Evolutionary conservation across 2,113 vertebrate species (phyloP).

Genomic region (Tichodroma muraria): DNA sequence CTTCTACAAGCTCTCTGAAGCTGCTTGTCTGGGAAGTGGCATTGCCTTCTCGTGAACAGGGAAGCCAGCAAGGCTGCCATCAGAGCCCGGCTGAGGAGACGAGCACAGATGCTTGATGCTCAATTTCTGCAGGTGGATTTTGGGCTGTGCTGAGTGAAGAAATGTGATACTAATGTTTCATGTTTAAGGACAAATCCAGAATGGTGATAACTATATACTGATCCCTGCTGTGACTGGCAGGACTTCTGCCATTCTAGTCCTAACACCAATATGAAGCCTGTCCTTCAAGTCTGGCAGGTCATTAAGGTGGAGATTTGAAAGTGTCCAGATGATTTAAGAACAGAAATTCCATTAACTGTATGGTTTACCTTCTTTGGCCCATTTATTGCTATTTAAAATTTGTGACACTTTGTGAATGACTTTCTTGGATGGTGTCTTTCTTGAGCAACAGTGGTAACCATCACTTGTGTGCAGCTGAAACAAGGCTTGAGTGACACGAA

Average conservation of each 20-base stretch:
- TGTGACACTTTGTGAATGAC: neutral
- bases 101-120: neutral
- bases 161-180: neutral
- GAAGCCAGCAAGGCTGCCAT: neutral
- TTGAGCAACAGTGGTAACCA: neutral
- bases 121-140: neutral
- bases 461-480: neutral
- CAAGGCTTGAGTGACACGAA: neutral
- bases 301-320: neutral
- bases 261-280: neutral
- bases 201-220: neutral
- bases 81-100: neutral
- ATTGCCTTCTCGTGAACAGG: neutral
- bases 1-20: neutral
- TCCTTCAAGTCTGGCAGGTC: neutral
- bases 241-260: neutral
- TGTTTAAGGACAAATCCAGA: neutral
- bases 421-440: neutral
- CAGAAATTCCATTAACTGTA: neutral
- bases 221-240: fast-evolving
- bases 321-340: neutral
- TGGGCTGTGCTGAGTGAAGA: neutral
- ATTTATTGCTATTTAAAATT: neutral
- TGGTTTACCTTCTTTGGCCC: neutral
- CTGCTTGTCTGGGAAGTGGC: fast-evolving